These are phyloP conservation scores for Pandemis corylana DNA, from an alignment of 2,888 invertebrate genomes.

Conservation along the genomic window DNA sequence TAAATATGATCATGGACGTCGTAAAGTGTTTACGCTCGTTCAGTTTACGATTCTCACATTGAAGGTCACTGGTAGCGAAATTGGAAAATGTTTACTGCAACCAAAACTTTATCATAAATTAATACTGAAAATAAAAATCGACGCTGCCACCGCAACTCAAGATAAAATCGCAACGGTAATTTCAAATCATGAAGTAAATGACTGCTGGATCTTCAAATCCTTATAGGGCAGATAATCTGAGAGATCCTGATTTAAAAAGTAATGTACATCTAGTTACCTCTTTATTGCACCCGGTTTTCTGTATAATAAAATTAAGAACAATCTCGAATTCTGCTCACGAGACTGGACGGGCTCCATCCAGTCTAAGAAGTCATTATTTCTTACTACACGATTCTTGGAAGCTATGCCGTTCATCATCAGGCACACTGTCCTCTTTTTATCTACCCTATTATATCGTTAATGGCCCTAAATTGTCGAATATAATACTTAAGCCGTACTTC, in stretches of 20 bases:
- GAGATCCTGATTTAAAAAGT: background rate
- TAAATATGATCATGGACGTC: slow-evolving; percentile 41
- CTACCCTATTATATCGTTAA: slow-evolving; percentile 56
- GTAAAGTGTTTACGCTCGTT: slow-evolving; percentile 48
- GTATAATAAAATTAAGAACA: slow-evolving; percentile 31
- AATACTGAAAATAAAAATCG: slow-evolving; percentile 41
- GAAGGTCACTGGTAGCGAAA: slow-evolving; percentile 58
- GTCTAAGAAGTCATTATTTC: slow-evolving; percentile 53
- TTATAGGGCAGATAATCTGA: background rate
- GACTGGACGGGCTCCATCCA: slow-evolving; percentile 18
- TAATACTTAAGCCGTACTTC: slow-evolving; percentile 49
- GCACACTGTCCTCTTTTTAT: slow-evolving; percentile 46
- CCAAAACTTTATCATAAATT: slow-evolving; percentile 16
- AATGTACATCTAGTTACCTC: background rate
- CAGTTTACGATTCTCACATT: slow-evolving; percentile 57
- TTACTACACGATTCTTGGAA: slow-evolving; percentile 53
- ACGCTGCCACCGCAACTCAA: background rate
- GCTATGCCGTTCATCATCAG: slow-evolving; percentile 40
- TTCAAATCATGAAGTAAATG: background rate
- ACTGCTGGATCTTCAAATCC: background rate
- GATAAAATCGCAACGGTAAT: background rate
- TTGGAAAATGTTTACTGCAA: slow-evolving; percentile 53
- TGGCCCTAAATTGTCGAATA: slow-evolving; percentile 60
- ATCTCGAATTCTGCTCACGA: slow-evolving; percentile 26
- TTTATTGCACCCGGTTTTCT: slow-evolving; percentile 30